Conservation (phyloP, 2,113 vertebrate species). For the Anhinga anhinga region DNA sequence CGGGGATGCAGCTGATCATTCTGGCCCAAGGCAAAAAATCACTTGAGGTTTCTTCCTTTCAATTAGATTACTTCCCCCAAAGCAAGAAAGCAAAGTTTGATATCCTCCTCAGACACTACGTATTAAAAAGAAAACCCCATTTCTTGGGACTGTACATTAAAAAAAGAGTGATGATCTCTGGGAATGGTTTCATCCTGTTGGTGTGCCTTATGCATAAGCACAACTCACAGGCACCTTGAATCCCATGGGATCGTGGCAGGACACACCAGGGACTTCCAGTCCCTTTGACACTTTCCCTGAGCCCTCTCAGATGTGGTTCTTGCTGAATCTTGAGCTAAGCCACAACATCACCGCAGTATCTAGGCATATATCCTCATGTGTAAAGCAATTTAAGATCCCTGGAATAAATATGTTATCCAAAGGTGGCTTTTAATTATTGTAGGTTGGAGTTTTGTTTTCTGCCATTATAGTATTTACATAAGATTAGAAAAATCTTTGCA, state of each 20-base stretch:
- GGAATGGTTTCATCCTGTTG: neutral
- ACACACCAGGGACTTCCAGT: neutral
- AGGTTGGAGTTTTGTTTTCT: neutral
- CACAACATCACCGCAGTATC: neutral
- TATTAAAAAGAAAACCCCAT: neutral
- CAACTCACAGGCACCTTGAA: neutral
- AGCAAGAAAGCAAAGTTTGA: neutral
- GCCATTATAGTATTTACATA: neutral
- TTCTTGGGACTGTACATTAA: neutral
- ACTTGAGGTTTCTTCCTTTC: neutral
- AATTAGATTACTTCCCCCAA: neutral
- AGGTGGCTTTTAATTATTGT: neutral
- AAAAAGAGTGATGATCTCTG: neutral
- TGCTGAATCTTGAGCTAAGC: neutral
- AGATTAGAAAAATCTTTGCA: neutral
- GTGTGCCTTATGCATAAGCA: neutral
- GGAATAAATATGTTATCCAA: neutral
- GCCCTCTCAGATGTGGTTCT: neutral
- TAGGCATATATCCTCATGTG: neutral
- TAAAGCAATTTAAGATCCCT: neutral
- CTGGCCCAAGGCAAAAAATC: neutral
- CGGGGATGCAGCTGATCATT: neutral
- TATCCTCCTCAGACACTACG: neutral
- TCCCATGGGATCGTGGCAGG: rapidly evolving
- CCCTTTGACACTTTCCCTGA: neutral